phyloP scores from a whole-genome alignment of 2,797 vertebrate genomes.

The Karalla daura region DNA sequence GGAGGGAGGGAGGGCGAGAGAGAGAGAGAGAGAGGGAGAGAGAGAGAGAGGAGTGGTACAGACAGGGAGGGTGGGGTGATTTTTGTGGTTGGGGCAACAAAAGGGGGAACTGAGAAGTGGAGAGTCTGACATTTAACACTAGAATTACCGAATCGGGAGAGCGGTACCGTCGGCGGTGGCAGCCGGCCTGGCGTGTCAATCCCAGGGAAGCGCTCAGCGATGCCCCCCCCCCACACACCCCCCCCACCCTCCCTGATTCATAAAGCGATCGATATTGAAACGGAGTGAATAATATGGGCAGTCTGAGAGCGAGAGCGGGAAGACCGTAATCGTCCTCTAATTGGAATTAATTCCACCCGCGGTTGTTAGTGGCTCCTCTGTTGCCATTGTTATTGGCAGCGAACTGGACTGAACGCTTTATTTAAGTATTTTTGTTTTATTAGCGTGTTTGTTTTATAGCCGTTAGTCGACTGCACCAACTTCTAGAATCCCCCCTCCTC shows the following conservation, averaged over 20 bases:
- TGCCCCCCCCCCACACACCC: slow-evolving; percentile 5
- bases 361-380: slow-evolving; percentile 30
- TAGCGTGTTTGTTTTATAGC: slow-evolving; percentile 1
- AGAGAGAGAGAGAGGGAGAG: slow-evolving; percentile 68
- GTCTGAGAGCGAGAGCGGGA: not conserved
- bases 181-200: slow-evolving; percentile 32
- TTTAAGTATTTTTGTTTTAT: slow-evolving; percentile 20
- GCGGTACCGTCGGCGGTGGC: slow-evolving; percentile 19
- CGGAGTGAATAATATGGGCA: slow-evolving; percentile 26
- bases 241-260: slow-evolving; percentile 14
- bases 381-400: slow-evolving; percentile 14
- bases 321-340: slow-evolving; percentile 36
- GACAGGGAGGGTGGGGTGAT: slow-evolving; percentile 73
- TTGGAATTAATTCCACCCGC: slow-evolving; percentile 32
- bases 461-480: not conserved
- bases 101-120: slow-evolving; percentile 73
- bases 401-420: not conserved
- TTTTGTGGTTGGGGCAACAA: slow-evolving; percentile 81
- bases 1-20: slow-evolving; percentile 57
- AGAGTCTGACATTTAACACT: slow-evolving; percentile 67
- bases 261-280: slow-evolving; percentile 52
- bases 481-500: not conserved
- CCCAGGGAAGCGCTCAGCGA: slow-evolving; percentile 35
- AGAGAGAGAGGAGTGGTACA: slow-evolving; percentile 58
- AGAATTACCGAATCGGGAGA: slow-evolving; percentile 59